A percentile compares a stretch with the other conserved stretches of the same genome.
Evolutionary conservation across 2,888 invertebrate species (phyloP).

Genomic region (Epistrophella euchroma): DNA sequence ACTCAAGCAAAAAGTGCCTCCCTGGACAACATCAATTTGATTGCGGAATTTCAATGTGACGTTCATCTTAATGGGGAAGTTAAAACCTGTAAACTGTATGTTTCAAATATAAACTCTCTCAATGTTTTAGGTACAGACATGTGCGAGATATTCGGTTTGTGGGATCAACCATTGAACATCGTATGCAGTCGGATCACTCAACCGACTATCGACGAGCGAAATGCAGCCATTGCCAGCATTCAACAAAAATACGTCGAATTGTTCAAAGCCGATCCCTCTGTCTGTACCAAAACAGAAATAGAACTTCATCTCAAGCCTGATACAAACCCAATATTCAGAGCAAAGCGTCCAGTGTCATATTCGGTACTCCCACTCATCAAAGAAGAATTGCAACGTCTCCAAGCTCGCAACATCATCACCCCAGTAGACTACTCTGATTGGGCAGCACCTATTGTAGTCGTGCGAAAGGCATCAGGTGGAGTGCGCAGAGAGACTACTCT

Average conservation of each 20-base stretch:
- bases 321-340: no score
- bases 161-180: slow-evolving; percentile 28
- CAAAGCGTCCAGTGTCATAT: no score
- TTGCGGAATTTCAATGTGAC: background rate
- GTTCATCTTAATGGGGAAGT: slow-evolving; percentile 1
- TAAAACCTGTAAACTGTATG: background rate
- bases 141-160: slow-evolving; percentile 53
- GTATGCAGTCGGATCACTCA: no score
- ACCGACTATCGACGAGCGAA: no score
- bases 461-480: slow-evolving; percentile 65
- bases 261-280: no score
- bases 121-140: slow-evolving; percentile 58
- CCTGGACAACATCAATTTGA: background rate
- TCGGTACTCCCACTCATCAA: no score
- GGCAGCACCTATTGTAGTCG: slow-evolving; percentile 74
- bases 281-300: no score
- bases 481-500: slow-evolving; percentile 74
- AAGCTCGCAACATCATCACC: no score
- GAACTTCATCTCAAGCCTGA: no score
- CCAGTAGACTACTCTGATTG: slow-evolving; percentile 22
- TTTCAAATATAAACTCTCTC: slow-evolving; percentile 19
- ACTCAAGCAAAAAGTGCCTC: background rate
- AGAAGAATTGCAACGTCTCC: no score
- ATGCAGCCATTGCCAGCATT: no score
- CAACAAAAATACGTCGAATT: no score